Evolutionary conservation across 1,140 invertebrate genomes (phyloP).

Genomic region (Nephila pilipes): DNA sequence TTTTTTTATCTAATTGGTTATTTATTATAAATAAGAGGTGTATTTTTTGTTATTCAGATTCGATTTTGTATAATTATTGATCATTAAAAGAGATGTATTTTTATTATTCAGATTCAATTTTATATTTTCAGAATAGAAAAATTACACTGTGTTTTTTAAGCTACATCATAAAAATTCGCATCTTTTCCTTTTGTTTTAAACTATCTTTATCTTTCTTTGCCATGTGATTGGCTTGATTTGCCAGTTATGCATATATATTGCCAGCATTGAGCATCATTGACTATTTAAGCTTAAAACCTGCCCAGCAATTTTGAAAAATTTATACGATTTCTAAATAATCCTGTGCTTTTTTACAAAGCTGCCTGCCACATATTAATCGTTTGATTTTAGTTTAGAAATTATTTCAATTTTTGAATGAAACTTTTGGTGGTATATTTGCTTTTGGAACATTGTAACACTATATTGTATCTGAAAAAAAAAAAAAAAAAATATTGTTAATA

Average conservation of each 20-base stretch:
- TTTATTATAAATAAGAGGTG: too few species aligned
- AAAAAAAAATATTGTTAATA: neutral
- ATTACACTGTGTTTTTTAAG: too few species aligned
- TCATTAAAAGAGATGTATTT: too few species aligned
- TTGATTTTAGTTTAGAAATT: neutral
- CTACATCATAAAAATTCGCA: neutral
- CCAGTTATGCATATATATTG: neutral
- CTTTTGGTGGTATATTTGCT: neutral
- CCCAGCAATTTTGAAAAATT: slow-evolving; percentile 43
- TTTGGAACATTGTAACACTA: neutral
- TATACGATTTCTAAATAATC: slow-evolving; percentile 45
- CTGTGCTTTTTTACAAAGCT: slow-evolving; percentile 70
- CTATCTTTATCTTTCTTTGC: neutral
- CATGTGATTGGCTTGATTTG: neutral
- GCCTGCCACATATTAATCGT: slow-evolving; percentile 49
- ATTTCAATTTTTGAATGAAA: neutral
- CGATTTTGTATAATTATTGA: too few species aligned
- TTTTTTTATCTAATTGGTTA: too few species aligned
- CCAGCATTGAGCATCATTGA: slow-evolving; percentile 24
- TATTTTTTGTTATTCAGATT: too few species aligned
- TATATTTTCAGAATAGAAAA: too few species aligned
- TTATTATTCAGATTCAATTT: too few species aligned
- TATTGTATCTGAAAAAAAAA: neutral
- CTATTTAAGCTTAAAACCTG: neutral
- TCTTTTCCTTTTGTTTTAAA: neutral